phyloP scores from a whole-genome alignment of 2,888 invertebrate genomes.

The Nomada goodeniana region DNA sequence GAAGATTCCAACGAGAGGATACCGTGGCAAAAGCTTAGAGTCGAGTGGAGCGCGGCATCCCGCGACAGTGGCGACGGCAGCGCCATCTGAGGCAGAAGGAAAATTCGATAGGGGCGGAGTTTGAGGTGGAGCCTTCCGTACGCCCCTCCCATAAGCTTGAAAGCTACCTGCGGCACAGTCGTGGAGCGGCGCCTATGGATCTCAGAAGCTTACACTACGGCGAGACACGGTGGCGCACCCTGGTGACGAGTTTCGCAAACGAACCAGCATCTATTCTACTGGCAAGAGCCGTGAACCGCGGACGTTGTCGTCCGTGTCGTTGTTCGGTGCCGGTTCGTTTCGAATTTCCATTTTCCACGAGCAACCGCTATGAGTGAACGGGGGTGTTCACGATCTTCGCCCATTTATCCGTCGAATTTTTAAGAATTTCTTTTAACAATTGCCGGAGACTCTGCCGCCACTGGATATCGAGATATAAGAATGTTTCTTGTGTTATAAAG shows the following conservation, averaged over 20 bases:
- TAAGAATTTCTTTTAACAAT: background rate
- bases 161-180: slow-evolving; percentile 71
- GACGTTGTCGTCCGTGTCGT: slow-evolving; percentile 50
- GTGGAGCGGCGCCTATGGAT: slow-evolving; percentile 75
- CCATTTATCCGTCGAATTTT: slow-evolving; percentile 1
- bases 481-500: background rate
- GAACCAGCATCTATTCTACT: slow-evolving; percentile 66
- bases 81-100: slow-evolving; percentile 63
- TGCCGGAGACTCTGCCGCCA: background rate
- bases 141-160: slow-evolving; percentile 81
- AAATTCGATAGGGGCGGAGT: slow-evolving; percentile 79
- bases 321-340: slow-evolving; percentile 37
- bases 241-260: slow-evolving; percentile 61
- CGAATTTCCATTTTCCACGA: background rate
- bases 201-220: slow-evolving; percentile 71
- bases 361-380: slow-evolving; percentile 5
- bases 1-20: slow-evolving; percentile 24
- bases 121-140: slow-evolving; percentile 81
- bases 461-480: background rate
- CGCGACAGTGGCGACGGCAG: slow-evolving; percentile 33
- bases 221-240: slow-evolving; percentile 76
- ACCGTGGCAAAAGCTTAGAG: slow-evolving; percentile 34
- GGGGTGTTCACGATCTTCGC: slow-evolving; percentile 8
- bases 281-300: slow-evolving; percentile 67
- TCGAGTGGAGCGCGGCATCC: slow-evolving; percentile 47